Conservation (phyloP, 2,797 vertebrate species). For the Alexandromys oeconomus region DNA sequence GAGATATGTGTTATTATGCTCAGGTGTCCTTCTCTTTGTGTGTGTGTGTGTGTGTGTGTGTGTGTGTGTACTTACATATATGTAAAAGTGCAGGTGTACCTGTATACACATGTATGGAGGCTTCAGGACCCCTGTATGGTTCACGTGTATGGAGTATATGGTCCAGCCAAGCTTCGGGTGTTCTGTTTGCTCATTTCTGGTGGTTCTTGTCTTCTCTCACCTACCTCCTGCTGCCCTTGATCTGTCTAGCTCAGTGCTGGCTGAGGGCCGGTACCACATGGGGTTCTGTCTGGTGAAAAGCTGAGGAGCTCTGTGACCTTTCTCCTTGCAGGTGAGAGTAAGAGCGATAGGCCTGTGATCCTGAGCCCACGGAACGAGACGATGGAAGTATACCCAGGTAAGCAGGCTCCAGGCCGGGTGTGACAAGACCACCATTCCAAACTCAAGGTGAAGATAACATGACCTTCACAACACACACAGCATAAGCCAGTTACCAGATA, state of each 20-base stretch:
- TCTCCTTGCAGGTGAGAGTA: slow-evolving; percentile 80
- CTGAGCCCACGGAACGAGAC: slow-evolving; percentile 88
- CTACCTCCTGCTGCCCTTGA: not conserved
- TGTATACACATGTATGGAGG: not conserved
- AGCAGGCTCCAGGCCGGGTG: slow-evolving; percentile 69
- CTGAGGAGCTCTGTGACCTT: slow-evolving; percentile 62
- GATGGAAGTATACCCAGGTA: slow-evolving; percentile 89
- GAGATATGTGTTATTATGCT: not conserved
- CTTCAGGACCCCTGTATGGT: not conserved
- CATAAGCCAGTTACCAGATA: not conserved
- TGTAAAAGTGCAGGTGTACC: not conserved
- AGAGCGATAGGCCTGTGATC: slow-evolving; percentile 84
- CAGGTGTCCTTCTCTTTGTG: not conserved
- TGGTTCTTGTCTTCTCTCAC: not conserved
- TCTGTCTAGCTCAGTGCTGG: not conserved
- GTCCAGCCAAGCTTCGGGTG: not conserved
- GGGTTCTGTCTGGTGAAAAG: not conserved
- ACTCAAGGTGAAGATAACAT: not conserved
- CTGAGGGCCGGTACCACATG: not conserved
- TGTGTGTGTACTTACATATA: not conserved
- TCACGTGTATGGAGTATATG: not conserved
- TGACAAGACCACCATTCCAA: not conserved
- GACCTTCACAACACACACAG: not conserved
- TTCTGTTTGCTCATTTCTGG: not conserved
- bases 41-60: not conserved